These are phyloP conservation scores for Psittacula cyanocephala DNA, from an alignment of 2,113 vertebrate genomes.

Conservation along the genomic window DNA sequence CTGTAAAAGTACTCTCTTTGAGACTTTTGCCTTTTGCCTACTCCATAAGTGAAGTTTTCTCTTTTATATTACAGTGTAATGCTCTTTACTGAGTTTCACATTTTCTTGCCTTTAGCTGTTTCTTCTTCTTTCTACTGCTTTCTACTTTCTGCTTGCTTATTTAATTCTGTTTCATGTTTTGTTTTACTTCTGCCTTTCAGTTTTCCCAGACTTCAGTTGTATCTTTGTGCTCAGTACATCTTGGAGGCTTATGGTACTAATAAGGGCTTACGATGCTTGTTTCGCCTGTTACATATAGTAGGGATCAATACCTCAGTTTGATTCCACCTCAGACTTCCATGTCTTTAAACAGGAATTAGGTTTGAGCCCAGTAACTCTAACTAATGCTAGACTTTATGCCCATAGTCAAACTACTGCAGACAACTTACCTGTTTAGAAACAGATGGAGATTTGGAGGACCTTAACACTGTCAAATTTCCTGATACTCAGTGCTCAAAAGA, in stretches of 20 bases:
- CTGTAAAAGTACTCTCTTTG: neutral
- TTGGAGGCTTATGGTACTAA: neutral
- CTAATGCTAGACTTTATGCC: conserved; percentile 37
- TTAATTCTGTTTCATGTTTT: neutral
- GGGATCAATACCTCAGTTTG: conserved; percentile 27
- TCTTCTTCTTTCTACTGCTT: neutral
- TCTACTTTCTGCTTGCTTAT: neutral
- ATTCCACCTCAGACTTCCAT: conserved; percentile 18
- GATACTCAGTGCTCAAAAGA: neutral
- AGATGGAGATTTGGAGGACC: neutral
- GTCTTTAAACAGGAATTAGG: conserved; percentile 42
- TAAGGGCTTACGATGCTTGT: neutral
- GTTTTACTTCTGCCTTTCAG: neutral
- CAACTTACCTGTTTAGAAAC: neutral
- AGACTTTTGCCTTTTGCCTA: neutral
- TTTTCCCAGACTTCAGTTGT: neutral
- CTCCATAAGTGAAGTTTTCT: neutral
- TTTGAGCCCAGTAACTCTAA: conserved; percentile 23
- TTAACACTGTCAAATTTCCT: neutral
- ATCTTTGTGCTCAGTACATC: neutral
- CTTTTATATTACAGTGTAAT: neutral
- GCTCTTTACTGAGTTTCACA: neutral
- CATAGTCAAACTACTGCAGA: conserved; percentile 1
- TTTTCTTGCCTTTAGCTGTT: neutral
- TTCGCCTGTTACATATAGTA: conserved; percentile 10